Evolutionary conservation across 1,140 invertebrate genomes (phyloP).

Genomic region (Calephelis virginiensis): DNA sequence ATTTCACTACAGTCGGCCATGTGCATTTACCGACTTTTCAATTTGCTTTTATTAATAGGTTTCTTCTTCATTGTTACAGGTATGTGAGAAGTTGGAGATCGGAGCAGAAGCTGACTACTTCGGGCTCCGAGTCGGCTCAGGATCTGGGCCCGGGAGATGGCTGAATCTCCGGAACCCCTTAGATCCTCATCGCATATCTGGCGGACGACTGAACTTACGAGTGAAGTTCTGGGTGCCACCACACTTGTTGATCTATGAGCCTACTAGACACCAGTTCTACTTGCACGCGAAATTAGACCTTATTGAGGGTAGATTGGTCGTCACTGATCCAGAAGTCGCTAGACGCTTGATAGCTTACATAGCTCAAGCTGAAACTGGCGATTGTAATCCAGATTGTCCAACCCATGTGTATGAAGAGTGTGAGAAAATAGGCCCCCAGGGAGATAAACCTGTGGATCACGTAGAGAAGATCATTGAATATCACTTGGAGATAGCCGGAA

Average conservation of each 20-base stretch:
- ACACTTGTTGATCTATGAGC: slow-evolving; percentile 90
- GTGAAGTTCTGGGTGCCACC: slow-evolving; percentile 95
- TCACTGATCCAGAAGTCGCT: slow-evolving; percentile 84
- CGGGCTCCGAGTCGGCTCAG: slow-evolving; percentile 84
- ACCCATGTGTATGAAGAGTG: slow-evolving; percentile 82
- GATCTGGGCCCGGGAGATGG: slow-evolving; percentile 88
- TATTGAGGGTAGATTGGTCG: slow-evolving; percentile 83
- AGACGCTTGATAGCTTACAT: slow-evolving; percentile 87
- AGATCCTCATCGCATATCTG: slow-evolving; percentile 82
- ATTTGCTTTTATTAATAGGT: neutral
- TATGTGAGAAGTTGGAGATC: slow-evolving; percentile 88
- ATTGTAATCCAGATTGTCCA: slow-evolving; percentile 82
- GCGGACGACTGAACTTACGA: slow-evolving; percentile 80
- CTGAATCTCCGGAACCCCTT: slow-evolving; percentile 91
- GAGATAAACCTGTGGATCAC: slow-evolving; percentile 82
- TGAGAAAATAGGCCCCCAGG: slow-evolving; percentile 80
- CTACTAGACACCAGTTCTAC: slow-evolving; percentile 91
- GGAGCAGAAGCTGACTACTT: slow-evolving; percentile 93
- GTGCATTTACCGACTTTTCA: no score
- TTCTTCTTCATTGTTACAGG: slow-evolving; percentile 79
- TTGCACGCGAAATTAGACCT: slow-evolving; percentile 88
- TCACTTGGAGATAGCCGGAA: slow-evolving; percentile 78
- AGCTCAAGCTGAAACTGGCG: slow-evolving; percentile 85
- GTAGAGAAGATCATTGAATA: slow-evolving; percentile 81
- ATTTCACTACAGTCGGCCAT: no score